Conservation (phyloP, 2,888 invertebrate species). For the Oscheius onirici region DNA sequence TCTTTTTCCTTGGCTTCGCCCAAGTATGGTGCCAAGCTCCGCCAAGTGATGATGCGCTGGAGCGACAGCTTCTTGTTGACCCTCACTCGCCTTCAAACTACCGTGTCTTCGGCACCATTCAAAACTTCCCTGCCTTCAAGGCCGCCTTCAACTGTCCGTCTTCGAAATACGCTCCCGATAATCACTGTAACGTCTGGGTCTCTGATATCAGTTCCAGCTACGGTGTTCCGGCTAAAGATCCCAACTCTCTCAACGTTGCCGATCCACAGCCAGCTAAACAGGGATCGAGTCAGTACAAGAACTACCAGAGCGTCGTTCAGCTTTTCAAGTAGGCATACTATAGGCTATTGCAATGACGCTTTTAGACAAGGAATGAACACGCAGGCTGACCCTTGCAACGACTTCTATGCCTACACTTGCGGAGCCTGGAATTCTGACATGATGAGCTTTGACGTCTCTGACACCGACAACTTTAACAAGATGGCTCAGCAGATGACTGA, state of each 20-base stretch:
- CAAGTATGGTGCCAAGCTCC: conserved; percentile 57
- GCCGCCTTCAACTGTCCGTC: conserved; percentile 67
- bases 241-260: conserved; percentile 11
- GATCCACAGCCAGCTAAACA: conserved; percentile 1
- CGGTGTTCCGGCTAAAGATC: conserved; percentile 3
- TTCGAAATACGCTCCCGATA: conserved; percentile 53
- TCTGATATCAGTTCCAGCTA: conserved; percentile 34
- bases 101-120: conserved; percentile 58
- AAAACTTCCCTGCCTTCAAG: conserved; percentile 69
- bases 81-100: conserved; percentile 60
- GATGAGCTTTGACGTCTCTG: conserved; percentile 52
- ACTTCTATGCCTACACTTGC: conserved; percentile 66
- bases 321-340: conserved; percentile 32
- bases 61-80: conserved; percentile 51
- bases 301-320: conserved; percentile 33
- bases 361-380: conserved; percentile 41
- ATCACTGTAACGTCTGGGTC: conserved; percentile 67
- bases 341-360: background rate
- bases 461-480: conserved; percentile 38
- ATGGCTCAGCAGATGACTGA: conserved; percentile 40
- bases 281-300: conserved; percentile 24
- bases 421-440: conserved; percentile 44
- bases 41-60: conserved; percentile 31
- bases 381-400: conserved; percentile 60
- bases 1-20: conserved; percentile 62